Conservation (phyloP, 2,113 vertebrate genomes). For the Rhea pennata region DNA sequence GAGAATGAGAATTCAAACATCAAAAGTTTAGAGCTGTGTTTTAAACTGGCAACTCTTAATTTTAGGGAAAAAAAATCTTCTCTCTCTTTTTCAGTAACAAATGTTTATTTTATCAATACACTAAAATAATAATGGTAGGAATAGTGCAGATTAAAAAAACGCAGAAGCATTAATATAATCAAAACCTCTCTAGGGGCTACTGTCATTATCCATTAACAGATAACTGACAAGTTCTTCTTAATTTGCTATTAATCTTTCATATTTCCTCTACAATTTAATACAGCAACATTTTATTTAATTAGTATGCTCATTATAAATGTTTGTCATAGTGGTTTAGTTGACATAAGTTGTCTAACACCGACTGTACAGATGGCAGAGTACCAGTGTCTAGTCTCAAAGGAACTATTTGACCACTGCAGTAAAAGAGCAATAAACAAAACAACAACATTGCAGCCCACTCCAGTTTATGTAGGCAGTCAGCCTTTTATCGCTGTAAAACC, state of each 20-base stretch:
- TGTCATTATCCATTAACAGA: slow-evolving; percentile 52
- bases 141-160: not conserved
- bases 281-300: slow-evolving; percentile 76
- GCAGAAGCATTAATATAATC: slow-evolving; percentile 23
- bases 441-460: slow-evolving; percentile 83
- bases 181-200: slow-evolving; percentile 44
- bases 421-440: slow-evolving; percentile 92
- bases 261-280: slow-evolving; percentile 61
- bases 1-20: not conserved
- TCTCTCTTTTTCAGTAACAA: not conserved
- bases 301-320: slow-evolving; percentile 78
- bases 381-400: slow-evolving; percentile 80
- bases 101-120: not conserved
- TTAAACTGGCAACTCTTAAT: not conserved
- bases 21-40: not conserved
- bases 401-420: slow-evolving; percentile 88
- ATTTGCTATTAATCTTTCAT: slow-evolving; percentile 68
- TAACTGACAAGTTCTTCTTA: slow-evolving; percentile 60
- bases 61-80: not conserved
- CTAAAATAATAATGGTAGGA: slow-evolving; percentile 13
- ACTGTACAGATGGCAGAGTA: slow-evolving; percentile 79
- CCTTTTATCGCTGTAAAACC: slow-evolving; percentile 87
- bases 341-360: slow-evolving; percentile 77
- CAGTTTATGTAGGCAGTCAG: slow-evolving; percentile 88
- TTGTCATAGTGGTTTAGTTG: slow-evolving; percentile 73